Evolutionary conservation across 2,113 vertebrate genomes (phyloP).

Genomic region (Corythornis madagascariensis): DNA sequence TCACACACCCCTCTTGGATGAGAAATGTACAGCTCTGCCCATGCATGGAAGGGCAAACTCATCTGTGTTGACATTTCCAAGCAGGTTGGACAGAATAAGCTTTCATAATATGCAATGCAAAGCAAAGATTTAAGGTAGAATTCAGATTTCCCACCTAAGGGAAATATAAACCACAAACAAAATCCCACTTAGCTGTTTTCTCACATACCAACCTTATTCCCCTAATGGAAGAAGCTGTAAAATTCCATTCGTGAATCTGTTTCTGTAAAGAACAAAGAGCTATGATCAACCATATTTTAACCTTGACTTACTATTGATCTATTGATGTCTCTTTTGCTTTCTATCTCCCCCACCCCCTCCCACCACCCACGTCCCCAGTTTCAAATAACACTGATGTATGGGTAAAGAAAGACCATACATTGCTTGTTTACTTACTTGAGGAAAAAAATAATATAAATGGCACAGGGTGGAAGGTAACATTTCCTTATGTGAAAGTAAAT

Average conservation of each 20-base stretch:
- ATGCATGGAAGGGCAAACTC: neutral
- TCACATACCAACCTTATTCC: constrained; percentile 88
- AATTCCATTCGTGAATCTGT: constrained; percentile 95
- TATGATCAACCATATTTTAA: neutral
- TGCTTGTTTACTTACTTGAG: neutral
- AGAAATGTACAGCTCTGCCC: neutral
- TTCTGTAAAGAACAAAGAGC: constrained; percentile 78
- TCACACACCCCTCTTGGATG: neutral
- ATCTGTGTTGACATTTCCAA: neutral
- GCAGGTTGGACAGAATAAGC: neutral
- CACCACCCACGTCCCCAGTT: neutral
- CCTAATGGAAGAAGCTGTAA: constrained; percentile 89
- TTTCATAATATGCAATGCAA: neutral
- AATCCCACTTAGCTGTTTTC: neutral
- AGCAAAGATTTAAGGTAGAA: neutral
- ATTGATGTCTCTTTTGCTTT: neutral
- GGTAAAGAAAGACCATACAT: neutral
- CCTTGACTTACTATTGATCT: neutral
- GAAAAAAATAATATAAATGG: neutral
- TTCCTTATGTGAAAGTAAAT: neutral
- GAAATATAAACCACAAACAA: neutral
- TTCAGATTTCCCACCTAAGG: neutral
- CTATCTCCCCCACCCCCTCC: neutral
- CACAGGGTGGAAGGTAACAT: neutral
- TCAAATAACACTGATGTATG: neutral